Base-by-base conservation (phyloP, 2,888 invertebrate species). In the Sarcophaga caerulescens region DNA sequence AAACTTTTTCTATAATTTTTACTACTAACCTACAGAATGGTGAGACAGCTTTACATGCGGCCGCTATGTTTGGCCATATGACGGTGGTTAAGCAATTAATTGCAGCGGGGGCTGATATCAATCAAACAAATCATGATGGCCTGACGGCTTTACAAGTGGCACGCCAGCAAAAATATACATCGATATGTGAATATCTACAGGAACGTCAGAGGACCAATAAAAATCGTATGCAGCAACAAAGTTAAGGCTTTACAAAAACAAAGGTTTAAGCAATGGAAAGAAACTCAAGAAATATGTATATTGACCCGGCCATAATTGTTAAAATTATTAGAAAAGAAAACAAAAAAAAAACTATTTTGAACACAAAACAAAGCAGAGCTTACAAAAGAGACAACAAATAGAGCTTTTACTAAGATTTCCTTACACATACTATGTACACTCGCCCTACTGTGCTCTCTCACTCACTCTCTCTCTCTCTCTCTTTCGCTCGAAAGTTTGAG, bases 11-110 rank as follows among this genome's bases (percentile, higher is more conserved):
- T 19, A 63, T n/a, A 6, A 19, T 63, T 81, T 66, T n/a, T 65
- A 66, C 11, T 63, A 83, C 14, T 59, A 35, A 25, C 12, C 4
- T 65, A 59, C 47, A 98, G 98, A 98, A 98, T 94, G 98, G 98
- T 0, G 98, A 98, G 94, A 96, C 96, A 79, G 97, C 97, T 0
- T 94, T 99, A 71, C 98, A 98, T 94, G 98, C 98, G 70, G 98
- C 98, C 4, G 96, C 97, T 59, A 95, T 98, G 94, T 97, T 97
- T 93, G 98, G 98, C 0, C 97, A 97, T 91, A 94, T 97, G 92
- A 94, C 96, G 4, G 96, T 97, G 73, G 96, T 96, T 81, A 96
- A 96, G 90, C 95, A 96, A 91, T 94, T 98, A 63, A 94, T 97
- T 69, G 95, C 95, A 79, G 95, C 96, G 87, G 96, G 96, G 65